phyloP scores from a whole-genome alignment of 2,113 vertebrate genomes.

The Scolopax mira region DNA sequence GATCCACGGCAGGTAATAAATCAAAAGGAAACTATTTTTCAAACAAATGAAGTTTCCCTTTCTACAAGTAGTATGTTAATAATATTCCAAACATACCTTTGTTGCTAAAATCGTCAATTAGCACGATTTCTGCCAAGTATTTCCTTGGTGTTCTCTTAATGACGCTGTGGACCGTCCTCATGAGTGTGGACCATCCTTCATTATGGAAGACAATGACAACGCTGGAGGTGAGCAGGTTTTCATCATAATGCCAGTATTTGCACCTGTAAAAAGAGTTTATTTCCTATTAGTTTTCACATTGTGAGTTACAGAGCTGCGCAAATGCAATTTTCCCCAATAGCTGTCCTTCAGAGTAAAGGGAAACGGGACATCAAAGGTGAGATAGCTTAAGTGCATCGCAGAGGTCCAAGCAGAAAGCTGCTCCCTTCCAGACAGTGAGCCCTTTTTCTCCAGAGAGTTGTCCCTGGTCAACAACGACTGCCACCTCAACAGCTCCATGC shows the following conservation, averaged over 20 bases:
- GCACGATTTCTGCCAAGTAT: constrained; percentile 83
- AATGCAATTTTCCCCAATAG: neutral
- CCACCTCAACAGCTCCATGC: neutral
- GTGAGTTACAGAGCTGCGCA: neutral
- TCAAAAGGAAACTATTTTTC: neutral
- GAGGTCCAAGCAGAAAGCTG: neutral
- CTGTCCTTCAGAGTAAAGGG: neutral
- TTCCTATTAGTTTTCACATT: neutral
- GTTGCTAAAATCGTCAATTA: constrained; percentile 86
- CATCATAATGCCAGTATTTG: constrained; percentile 84
- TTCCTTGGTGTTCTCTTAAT: constrained; percentile 84
- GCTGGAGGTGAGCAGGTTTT: constrained; percentile 81
- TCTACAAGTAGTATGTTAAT: neutral
- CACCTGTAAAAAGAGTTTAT: constrained; percentile 72
- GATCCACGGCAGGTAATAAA: neutral
- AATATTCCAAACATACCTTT: constrained; percentile 74
- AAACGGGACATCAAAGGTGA: neutral
- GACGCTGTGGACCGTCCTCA: constrained; percentile 85
- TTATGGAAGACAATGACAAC: constrained; percentile 85
- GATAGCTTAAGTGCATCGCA: neutral
- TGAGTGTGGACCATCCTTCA: constrained; percentile 85
- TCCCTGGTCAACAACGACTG: neutral
- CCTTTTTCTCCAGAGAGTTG: neutral
- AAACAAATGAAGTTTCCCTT: neutral
- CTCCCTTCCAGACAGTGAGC: neutral